Conservation (phyloP, 2,113 vertebrate species). For the Ochotona princeps region DNA sequence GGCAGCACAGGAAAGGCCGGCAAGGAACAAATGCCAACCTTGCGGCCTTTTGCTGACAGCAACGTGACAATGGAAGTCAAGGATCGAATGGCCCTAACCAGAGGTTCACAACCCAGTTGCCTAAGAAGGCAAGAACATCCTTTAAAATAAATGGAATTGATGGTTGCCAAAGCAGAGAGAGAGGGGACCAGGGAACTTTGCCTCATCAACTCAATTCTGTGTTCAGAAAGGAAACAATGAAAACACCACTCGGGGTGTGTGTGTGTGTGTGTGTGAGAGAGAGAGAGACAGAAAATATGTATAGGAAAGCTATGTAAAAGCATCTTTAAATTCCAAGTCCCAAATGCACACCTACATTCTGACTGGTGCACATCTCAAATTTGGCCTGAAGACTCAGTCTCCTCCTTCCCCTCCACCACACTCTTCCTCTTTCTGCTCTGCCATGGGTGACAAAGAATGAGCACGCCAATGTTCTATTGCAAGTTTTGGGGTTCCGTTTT, state of each 20-base stretch:
- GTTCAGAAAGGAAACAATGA: neutral
- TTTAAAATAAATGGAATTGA: neutral
- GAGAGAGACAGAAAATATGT: too few relatives aligned
- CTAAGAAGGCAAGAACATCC: neutral
- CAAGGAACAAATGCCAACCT: accelerated
- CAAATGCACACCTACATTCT: neutral
- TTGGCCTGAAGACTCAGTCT: neutral
- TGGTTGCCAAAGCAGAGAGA: neutral
- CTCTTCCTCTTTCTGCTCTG: neutral
- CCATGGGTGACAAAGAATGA: neutral
- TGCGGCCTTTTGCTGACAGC: neutral
- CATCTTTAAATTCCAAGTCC: neutral
- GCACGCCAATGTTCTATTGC: neutral
- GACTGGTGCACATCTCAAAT: too few relatives aligned
- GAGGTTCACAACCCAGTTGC: neutral
- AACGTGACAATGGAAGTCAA: neutral
- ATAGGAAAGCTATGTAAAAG: neutral
- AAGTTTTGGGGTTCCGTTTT: neutral
- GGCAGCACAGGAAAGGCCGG: neutral
- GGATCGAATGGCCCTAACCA: neutral
- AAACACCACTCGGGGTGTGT: neutral
- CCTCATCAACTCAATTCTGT: neutral
- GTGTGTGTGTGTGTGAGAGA: too few relatives aligned
- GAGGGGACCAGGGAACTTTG: neutral
- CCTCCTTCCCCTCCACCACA: neutral